Conservation (phyloP, 2,113 vertebrate genomes). For the Benitochromis conjunctus region DNA sequence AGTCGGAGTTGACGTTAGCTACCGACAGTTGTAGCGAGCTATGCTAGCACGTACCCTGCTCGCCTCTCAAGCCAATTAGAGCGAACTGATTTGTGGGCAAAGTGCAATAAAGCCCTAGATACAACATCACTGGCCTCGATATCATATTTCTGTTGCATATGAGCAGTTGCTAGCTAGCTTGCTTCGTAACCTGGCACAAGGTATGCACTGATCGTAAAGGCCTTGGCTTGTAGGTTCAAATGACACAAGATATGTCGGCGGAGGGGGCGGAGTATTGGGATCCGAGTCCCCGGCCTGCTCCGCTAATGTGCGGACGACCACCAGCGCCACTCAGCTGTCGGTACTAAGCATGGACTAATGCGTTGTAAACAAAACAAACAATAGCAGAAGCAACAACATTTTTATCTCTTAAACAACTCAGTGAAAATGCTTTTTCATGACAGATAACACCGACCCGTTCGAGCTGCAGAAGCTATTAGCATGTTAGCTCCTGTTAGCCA, state of each 20-base stretch:
- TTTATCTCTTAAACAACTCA: rapidly evolving
- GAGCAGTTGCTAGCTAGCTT: neutral
- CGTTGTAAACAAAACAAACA: neutral
- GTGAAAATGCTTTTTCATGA: neutral
- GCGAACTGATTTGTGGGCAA: neutral
- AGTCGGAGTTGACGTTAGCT: constrained; percentile 11
- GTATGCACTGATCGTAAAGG: constrained; percentile 25
- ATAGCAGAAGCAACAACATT: neutral
- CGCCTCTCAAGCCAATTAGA: neutral
- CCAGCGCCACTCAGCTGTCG: constrained; percentile 22
- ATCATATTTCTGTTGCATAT: neutral
- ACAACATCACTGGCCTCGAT: neutral
- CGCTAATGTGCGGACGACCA: constrained; percentile 37
- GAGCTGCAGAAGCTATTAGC: constrained; percentile 31
- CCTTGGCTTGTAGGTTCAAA: constrained; percentile 49
- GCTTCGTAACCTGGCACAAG: constrained; percentile 1
- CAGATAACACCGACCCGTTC: neutral
- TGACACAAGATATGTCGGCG: constrained; percentile 69
- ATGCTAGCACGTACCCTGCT: neutral
- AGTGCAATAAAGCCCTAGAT: neutral
- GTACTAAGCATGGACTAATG: neutral
- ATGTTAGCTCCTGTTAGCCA: constrained; percentile 37
- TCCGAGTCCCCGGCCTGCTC: constrained; percentile 55
- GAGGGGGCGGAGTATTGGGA: constrained; percentile 65
- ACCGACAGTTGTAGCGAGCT: neutral